Percentiles rank a stretch among this genome's conserved stretches.
Conservation (phyloP, 2,113 vertebrate species). For the Prunella fulvescens region DNA sequence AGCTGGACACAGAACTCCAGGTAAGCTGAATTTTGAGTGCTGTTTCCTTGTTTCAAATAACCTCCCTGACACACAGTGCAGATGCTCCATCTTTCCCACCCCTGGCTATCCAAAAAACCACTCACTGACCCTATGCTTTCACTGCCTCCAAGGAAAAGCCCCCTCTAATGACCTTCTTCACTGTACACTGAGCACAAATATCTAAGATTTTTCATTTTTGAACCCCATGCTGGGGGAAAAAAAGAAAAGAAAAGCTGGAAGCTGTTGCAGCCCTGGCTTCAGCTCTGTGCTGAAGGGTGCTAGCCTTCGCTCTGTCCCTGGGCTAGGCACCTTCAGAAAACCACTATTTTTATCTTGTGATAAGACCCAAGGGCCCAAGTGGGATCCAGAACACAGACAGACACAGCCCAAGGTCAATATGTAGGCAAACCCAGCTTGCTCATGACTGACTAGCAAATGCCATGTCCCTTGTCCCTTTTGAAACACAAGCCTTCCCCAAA, state of each 20-base stretch:
- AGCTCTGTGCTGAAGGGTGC: not conserved
- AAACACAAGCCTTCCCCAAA: not conserved
- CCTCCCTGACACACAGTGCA: rapidly evolving
- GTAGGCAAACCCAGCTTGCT: not conserved
- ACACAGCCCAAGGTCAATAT: not conserved
- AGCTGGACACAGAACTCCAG: not conserved
- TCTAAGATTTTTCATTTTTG: not conserved
- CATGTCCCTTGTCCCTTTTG: rapidly evolving
- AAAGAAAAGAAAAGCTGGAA: not conserved
- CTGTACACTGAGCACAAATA: not conserved
- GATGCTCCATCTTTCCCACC: not conserved
- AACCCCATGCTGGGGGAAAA: not conserved
- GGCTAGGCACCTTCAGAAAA: not conserved
- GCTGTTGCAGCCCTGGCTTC: not conserved
- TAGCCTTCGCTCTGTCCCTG: not conserved
- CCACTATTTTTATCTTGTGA: not conserved
- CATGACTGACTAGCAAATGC: not conserved
- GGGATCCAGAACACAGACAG: not conserved
- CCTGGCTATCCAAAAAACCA: not conserved
- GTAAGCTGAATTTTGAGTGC: not conserved
- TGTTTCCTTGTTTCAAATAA: not conserved
- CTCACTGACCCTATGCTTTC: not conserved
- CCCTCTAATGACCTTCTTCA: not conserved
- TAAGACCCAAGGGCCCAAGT: not conserved
- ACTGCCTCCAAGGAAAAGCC: not conserved